These are phyloP conservation scores for Eugnorisma glareosa DNA, from an alignment of 2,888 invertebrate genomes.

Conservation along the genomic window DNA sequence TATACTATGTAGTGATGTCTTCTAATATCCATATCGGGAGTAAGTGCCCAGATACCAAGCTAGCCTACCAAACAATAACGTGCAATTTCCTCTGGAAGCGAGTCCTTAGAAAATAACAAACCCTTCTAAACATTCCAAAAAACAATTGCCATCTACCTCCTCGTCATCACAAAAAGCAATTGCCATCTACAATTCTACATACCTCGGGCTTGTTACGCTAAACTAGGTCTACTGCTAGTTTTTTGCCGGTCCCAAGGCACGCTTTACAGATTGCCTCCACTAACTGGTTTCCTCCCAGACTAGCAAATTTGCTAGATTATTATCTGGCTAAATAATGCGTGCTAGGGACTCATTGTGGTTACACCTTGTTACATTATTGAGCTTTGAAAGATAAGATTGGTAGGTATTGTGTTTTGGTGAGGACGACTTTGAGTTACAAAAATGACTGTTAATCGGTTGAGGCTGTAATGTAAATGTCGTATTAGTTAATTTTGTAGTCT, in stretches of 20 bases:
- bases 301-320: conserved; percentile 77
- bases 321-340: conserved; percentile 74
- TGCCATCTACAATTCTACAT: neutral
- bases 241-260: conserved; percentile 55
- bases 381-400: conserved; percentile 30
- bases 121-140: neutral
- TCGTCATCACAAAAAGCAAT: conserved; percentile 30
- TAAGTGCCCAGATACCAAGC: neutral
- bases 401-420: neutral
- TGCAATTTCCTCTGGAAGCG: neutral
- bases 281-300: conserved; percentile 53
- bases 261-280: conserved; percentile 56
- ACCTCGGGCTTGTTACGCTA: conserved; percentile 1
- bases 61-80: neutral
- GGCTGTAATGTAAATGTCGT: neutral
- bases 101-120: conserved; percentile 12
- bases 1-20: too few species aligned
- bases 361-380: conserved; percentile 28
- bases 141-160: neutral
- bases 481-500: neutral
- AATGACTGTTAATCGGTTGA: neutral
- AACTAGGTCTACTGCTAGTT: conserved; percentile 35
- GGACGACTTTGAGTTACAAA: too few species aligned
- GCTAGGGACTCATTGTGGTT: conserved; percentile 68
- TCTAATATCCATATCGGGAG: too few species aligned